Evolutionary conservation across 2,113 vertebrate species (phyloP).

Genomic region (Xiphophorus maculatus): DNA sequence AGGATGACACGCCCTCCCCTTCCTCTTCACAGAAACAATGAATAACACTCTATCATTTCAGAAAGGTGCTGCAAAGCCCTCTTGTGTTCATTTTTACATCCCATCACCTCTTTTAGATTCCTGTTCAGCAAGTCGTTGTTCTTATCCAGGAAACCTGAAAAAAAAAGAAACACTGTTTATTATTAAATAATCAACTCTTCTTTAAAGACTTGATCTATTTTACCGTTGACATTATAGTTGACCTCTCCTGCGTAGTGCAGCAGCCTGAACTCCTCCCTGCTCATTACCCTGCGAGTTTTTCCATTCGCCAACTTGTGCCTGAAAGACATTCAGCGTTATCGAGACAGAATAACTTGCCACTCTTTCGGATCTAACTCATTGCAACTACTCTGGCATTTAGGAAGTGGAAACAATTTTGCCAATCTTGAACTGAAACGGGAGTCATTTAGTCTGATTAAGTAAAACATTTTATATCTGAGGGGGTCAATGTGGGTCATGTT

Average conservation of each 20-base stretch:
- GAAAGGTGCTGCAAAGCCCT: neutral
- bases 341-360: neutral
- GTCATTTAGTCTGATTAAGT: no score
- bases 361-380: neutral
- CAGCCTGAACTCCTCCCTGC: constrained; percentile 92
- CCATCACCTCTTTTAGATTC: constrained; percentile 93
- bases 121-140: constrained; percentile 96
- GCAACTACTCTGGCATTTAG: no score
- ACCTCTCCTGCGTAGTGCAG: constrained; percentile 96
- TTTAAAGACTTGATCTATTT: constrained; percentile 5
- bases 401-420: no score
- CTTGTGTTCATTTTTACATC: neutral
- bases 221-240: constrained; percentile 93
- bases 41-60: neutral
- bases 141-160: constrained; percentile 94
- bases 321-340: constrained; percentile 10
- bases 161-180: neutral
- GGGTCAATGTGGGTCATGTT: no score
- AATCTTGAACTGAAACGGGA: no score
- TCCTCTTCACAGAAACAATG: neutral
- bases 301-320: constrained; percentile 97
- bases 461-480: no score
- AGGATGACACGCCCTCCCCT: neutral
- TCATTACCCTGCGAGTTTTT: constrained; percentile 89
- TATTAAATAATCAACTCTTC: constrained; percentile 5